A percentile compares a stretch with the other conserved stretches of the same genome.
phyloP scores from a whole-genome alignment of 1,140 invertebrate genomes.

The Brachystomella parvula region DNA sequence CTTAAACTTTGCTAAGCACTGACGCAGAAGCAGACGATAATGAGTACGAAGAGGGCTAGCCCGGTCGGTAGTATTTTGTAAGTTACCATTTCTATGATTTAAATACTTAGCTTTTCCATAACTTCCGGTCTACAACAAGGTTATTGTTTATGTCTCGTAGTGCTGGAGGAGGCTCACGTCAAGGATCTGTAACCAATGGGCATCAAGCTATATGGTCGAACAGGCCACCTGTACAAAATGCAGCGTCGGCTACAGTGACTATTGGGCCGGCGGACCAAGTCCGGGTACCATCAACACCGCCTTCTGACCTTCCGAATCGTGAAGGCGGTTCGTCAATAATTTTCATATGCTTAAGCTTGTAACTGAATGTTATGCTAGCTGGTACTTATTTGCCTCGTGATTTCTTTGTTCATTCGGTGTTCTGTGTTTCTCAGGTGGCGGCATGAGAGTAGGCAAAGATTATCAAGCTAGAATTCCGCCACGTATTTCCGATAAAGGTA shows the following conservation, averaged over 20 bases:
- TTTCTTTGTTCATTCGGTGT: too few species aligned
- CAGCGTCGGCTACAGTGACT: not conserved
- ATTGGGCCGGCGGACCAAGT: not conserved
- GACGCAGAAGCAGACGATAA: too few species aligned
- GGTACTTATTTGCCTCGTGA: not conserved
- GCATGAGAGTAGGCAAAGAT: conserved; percentile 86
- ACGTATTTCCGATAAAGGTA: conserved; percentile 54
- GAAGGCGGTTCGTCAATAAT: conserved; percentile 20
- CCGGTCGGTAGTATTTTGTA: too few species aligned
- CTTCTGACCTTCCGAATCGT: conserved; percentile 16
- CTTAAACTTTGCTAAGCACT: too few species aligned
- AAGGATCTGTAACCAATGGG: not conserved
- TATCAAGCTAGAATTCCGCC: conserved; percentile 86
- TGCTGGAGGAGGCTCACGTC: not conserved
- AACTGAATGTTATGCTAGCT: too few species aligned
- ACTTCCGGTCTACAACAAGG: too few species aligned
- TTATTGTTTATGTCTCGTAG: too few species aligned
- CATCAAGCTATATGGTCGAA: not conserved
- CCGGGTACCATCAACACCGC: not conserved
- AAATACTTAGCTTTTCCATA: not conserved
- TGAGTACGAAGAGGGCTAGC: too few species aligned
- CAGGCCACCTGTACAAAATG: not conserved
- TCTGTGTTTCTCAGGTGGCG: conserved; percentile 62
- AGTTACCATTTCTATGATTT: not conserved
- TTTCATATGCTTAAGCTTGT: not conserved